These are phyloP conservation scores for Mycteria americana DNA, from an alignment of 2,797 vertebrate species.

Conservation along the genomic window DNA sequence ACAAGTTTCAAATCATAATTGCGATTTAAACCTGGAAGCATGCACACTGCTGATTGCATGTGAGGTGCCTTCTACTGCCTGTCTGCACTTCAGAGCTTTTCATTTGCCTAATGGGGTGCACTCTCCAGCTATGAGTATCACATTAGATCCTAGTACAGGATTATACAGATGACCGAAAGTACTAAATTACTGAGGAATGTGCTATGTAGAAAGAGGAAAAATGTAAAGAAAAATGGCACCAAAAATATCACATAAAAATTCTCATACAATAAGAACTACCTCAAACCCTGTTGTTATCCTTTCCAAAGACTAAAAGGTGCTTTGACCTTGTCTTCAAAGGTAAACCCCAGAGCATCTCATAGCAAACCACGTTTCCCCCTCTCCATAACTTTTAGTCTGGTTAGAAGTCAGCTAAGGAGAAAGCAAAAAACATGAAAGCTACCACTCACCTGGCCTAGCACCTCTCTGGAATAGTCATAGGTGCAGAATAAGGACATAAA, in stretches of 20 bases:
- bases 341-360: neutral
- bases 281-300: neutral
- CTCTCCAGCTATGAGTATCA: neutral
- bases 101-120: neutral
- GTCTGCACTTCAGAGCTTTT: neutral
- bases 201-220: neutral
- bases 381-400: neutral
- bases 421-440: neutral
- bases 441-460: neutral
- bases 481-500: neutral
- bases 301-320: neutral
- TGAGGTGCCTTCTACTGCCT: neutral
- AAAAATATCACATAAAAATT: neutral
- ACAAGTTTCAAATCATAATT: neutral
- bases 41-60: neutral
- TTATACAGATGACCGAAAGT: neutral
- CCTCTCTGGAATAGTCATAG: neutral
- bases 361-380: neutral
- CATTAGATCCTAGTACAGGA: neutral
- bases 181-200: conserved; percentile 1
- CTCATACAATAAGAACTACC: neutral
- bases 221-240: neutral
- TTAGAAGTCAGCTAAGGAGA: neutral
- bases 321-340: conserved; percentile 23
- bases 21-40: neutral